A percentile compares a stretch with the other conserved stretches of the same genome.
These are phyloP conservation scores for Siphamia tubifer DNA, from an alignment of 2,113 vertebrate genomes.

Conservation along the genomic window DNA sequence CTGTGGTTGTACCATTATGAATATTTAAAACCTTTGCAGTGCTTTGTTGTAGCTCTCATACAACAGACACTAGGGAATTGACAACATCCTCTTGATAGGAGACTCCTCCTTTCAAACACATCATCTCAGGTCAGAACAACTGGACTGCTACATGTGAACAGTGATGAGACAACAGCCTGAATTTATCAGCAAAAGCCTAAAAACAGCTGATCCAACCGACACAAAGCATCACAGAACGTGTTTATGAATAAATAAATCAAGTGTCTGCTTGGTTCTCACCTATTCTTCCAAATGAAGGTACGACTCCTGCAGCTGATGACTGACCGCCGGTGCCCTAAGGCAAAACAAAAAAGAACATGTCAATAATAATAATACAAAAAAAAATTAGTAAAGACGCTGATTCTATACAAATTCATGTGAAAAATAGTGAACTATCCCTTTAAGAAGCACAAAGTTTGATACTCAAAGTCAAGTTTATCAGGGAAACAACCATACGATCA, in stretches of 20 bases:
- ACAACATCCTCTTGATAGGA: background rate
- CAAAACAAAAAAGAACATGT: constrained; percentile 27
- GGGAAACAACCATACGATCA: too few relatives aligned
- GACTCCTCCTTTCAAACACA: background rate
- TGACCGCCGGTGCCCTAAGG: constrained; percentile 64
- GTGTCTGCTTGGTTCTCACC: constrained; percentile 55
- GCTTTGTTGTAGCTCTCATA: constrained; percentile 29
- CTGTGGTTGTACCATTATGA: constrained; percentile 33
- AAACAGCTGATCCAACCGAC: background rate
- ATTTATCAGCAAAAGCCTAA: background rate
- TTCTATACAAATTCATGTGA: too few relatives aligned
- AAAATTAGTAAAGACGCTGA: too few relatives aligned
- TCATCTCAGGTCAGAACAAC: background rate
- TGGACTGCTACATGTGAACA: background rate
- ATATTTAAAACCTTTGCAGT: constrained; percentile 45
- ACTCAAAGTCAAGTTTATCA: too few relatives aligned
- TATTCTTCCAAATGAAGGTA: constrained; percentile 69
- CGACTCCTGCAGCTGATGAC: constrained; percentile 53
- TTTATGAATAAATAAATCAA: background rate
- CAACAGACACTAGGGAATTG: constrained; percentile 28
- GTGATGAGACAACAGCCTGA: too few relatives aligned
- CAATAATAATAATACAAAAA: background rate
- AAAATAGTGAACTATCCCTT: too few relatives aligned
- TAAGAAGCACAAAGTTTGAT: too few relatives aligned
- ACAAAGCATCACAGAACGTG: background rate